Percentiles rank a stretch among this genome's conserved stretches.
Evolutionary conservation across 2,113 vertebrate genomes (phyloP).

Genomic region (Serinus canaria): DNA sequence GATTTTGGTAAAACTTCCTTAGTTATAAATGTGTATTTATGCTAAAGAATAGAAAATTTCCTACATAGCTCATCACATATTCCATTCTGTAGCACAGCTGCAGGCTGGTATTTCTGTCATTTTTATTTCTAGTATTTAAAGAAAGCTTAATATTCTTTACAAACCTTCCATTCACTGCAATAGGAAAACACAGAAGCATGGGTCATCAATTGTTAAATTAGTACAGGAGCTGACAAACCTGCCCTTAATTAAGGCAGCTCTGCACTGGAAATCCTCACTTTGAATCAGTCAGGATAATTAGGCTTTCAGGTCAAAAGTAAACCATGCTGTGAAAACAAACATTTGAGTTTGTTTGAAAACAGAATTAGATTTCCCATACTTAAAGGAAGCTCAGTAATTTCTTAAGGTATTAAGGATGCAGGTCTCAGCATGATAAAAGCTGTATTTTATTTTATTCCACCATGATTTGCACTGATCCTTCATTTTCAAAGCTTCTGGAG

Average conservation of each 20-base stretch:
- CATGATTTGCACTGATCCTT: background rate
- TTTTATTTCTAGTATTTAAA: background rate
- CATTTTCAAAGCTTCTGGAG: conserved; percentile 8
- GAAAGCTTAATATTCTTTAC: background rate
- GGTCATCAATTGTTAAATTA: conserved; percentile 20
- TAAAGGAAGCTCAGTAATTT: conserved; percentile 46
- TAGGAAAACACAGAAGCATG: background rate
- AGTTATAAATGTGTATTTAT: background rate
- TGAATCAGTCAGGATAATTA: conserved; percentile 55
- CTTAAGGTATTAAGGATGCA: conserved; percentile 63
- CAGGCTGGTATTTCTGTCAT: background rate
- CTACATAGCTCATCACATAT: background rate
- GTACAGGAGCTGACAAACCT: conserved; percentile 34
- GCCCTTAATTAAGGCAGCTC: conserved; percentile 39
- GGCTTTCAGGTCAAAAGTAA: conserved; percentile 51
- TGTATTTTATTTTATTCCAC: conserved; percentile 25
- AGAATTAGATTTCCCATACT: conserved; percentile 60
- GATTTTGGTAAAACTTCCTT: background rate
- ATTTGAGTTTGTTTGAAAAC: conserved; percentile 60
- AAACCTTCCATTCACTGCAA: background rate
- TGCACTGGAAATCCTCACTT: conserved; percentile 58
- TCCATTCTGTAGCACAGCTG: background rate
- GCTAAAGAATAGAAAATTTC: background rate
- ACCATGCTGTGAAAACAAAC: conserved; percentile 34
- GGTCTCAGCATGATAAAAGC: conserved; percentile 10